A percentile compares a stretch with the other conserved stretches of the same genome.
phyloP scores from a whole-genome alignment of 2,797 vertebrate species.

The Babyrousa celebensis region DNA sequence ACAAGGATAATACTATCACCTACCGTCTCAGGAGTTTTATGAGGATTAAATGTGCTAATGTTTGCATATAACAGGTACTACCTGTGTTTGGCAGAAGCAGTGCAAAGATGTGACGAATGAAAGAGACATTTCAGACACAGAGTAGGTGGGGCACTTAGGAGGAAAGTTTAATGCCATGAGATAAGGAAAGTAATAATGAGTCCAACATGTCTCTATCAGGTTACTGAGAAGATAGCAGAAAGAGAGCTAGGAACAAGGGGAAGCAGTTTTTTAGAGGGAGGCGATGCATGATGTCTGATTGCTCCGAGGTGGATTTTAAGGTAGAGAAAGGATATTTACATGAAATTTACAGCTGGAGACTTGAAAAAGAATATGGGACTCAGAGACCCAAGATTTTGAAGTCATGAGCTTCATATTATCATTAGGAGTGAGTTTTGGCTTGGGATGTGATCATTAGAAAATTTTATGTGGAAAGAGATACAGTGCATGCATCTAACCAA shows the following conservation, averaged over 20 bases:
- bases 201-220: background rate
- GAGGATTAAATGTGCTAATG: background rate
- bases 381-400: background rate
- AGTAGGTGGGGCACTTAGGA: background rate
- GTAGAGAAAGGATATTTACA: background rate
- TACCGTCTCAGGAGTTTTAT: background rate
- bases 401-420: background rate
- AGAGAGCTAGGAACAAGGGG: background rate
- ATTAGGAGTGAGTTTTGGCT: background rate
- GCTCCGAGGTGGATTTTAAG: background rate
- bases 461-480: background rate
- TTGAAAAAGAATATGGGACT: background rate
- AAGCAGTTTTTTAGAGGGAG: background rate
- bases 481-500: background rate
- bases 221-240: background rate
- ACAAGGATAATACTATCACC: background rate
- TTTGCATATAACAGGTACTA: background rate
- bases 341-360: background rate
- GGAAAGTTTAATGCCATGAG: background rate
- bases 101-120: background rate
- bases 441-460: background rate
- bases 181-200: background rate
- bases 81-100: background rate
- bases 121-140: background rate
- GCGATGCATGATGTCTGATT: background rate